Conservation (phyloP, 2,888 invertebrate genomes). For the Tetranychus truncatus region DNA sequence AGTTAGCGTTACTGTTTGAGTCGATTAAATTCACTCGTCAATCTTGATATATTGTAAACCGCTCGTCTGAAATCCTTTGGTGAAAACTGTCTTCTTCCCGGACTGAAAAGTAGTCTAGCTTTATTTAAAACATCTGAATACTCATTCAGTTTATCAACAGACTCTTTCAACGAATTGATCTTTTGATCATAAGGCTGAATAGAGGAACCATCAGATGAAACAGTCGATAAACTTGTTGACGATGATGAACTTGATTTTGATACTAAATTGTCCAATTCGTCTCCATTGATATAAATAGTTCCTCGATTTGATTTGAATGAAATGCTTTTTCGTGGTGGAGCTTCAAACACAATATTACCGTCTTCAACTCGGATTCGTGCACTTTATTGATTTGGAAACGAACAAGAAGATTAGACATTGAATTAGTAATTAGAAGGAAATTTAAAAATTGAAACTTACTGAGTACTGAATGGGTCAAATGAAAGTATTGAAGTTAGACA, state of each 20-base stretch:
- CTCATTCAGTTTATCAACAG: neutral
- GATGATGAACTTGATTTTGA: neutral
- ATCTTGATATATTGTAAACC: neutral
- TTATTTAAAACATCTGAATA: slow-evolving; percentile 8
- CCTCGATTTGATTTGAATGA: slow-evolving; percentile 51
- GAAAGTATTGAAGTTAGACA: too few relatives aligned
- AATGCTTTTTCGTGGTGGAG: slow-evolving; percentile 58
- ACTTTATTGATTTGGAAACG: neutral
- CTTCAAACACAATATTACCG: slow-evolving; percentile 60
- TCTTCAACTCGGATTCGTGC: slow-evolving; percentile 42
- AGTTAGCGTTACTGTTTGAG: neutral
- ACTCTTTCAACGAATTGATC: neutral
- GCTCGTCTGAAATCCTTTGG: neutral
- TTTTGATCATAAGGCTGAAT: neutral
- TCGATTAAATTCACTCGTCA: slow-evolving; percentile 4
- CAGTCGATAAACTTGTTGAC: neutral
- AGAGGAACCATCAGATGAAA: slow-evolving; percentile 29
- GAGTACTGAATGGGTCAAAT: too few relatives aligned
- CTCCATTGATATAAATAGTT: slow-evolving; percentile 47
- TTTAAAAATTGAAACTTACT: too few relatives aligned
- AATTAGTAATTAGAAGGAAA: too few relatives aligned
- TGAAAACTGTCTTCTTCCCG: neutral
- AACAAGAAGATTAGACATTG: too few relatives aligned
- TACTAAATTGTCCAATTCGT: slow-evolving; percentile 35
- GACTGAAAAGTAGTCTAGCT: neutral